Conservation (phyloP, 1,140 invertebrate genomes). For the Monomorium pharaonis region DNA sequence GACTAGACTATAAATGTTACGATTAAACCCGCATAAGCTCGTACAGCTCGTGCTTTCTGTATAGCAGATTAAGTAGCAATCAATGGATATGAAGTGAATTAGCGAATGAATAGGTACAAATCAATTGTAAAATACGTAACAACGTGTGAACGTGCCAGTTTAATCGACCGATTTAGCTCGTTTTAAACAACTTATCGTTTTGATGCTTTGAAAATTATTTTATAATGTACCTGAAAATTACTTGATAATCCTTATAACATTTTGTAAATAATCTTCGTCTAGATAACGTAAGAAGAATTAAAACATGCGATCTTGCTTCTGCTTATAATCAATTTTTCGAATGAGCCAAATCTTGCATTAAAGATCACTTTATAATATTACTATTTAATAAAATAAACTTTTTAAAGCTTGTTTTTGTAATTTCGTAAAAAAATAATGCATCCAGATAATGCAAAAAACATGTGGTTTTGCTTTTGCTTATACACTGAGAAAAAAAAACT, state of each 20-base stretch:
- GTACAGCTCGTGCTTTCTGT: slow-evolving; percentile 3
- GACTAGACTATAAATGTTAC: slow-evolving; percentile 20
- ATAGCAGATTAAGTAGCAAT: slow-evolving; percentile 2
- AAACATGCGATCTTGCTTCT: neutral
- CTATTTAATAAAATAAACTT: neutral
- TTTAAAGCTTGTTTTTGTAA: neutral
- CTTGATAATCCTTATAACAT: neutral
- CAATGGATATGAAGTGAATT: slow-evolving; percentile 6
- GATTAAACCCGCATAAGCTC: slow-evolving; percentile 20
- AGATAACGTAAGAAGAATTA: neutral
- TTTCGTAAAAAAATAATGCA: neutral
- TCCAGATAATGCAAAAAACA: too few species aligned
- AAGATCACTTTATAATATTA: neutral
- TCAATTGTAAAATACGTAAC: slow-evolving; percentile 15
- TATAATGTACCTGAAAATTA: neutral
- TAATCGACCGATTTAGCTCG: neutral
- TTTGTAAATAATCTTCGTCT: neutral
- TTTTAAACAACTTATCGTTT: neutral
- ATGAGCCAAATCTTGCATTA: neutral
- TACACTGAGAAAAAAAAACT: too few species aligned
- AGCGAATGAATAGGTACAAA: slow-evolving; percentile 40
- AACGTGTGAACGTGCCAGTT: neutral
- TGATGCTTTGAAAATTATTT: neutral
- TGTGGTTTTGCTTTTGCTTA: too few species aligned
- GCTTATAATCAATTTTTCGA: neutral